Base-by-base conservation (phyloP, 1,140 invertebrate genomes). In the Ceratoteleas bidentatus region DNA sequence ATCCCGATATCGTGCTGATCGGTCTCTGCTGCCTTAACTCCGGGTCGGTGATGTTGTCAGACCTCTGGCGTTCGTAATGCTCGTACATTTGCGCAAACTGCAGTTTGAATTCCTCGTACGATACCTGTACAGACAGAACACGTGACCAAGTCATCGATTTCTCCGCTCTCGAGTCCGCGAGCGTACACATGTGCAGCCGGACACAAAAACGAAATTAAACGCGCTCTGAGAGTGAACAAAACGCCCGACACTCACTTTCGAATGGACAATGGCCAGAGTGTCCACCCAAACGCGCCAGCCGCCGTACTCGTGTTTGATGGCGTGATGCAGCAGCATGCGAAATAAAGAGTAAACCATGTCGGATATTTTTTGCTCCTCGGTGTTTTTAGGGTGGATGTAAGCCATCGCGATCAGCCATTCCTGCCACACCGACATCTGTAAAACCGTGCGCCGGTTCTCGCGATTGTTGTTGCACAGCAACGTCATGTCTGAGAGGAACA, bases 361-460 rank as follows among this genome's bases (percentile, higher is more conserved):
- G 0, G 97, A 98, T 53, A 99, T 96, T 90, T 99, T 97, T 86
- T 98, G 96, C 89, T 99, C 97, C 87, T 99, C 97, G 0, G 95
- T 94, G 85, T 96, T 98, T 88, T 97, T 96, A 0, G 98, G 98
- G 90, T 99, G 98, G 62, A 99, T 98, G 89, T 99, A 99, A 24
- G 98, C 97, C 95, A 99, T 96, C 5, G 98, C 98, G 84, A 99
- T 99, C 0, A 99, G 93, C 99, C 99, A 99, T 88, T 99, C 98
- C 92, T 99, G 99, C 99, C 99, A 99, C 0, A 99, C 99, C 6
- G 98, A 99, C 99, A 99, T 99, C 92, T 99, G 99, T 10, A 99
- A 93, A 1, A 99, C 97, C 0, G 97, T 99, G 79, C 98, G 92
- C 56, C 99, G 92, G 91, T 99, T 99, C 89, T 99, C 98, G 14